A percentile compares a stretch with the other conserved stretches of the same genome.
phyloP scores from a whole-genome alignment of 2,797 vertebrate genomes.

The Myripristis murdjan region DNA sequence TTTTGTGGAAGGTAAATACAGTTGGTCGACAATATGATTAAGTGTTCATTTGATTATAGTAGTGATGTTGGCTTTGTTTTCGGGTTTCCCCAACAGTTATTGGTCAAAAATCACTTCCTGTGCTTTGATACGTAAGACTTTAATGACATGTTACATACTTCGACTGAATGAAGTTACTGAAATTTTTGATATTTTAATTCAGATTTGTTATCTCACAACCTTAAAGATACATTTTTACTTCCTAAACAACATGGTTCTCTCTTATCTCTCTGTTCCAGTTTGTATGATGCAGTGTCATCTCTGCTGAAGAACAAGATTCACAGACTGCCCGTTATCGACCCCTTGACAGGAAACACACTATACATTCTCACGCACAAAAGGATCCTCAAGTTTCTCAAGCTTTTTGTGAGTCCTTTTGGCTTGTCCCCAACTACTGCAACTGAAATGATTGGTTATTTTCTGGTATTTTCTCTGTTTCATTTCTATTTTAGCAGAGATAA shows the following conservation, averaged over 20 bases:
- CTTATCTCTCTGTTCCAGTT: constrained; percentile 78
- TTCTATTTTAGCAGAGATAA: too few species aligned
- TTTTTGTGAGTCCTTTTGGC: constrained; percentile 91
- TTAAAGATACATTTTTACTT: neutral
- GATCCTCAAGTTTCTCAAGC: constrained; percentile 98
- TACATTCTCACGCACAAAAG: constrained; percentile 99
- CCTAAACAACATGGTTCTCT: constrained; percentile 1
- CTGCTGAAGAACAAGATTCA: constrained; percentile 98
- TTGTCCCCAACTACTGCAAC: neutral
- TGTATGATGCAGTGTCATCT: constrained; percentile 96
- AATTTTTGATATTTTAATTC: neutral
- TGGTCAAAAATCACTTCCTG: too few species aligned
- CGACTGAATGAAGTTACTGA: neutral
- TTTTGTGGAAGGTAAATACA: too few species aligned
- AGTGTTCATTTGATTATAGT: too few species aligned
- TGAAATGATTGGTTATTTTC: neutral
- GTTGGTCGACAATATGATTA: too few species aligned
- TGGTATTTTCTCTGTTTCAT: neutral
- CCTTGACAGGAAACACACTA: constrained; percentile 94
- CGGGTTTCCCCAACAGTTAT: too few species aligned
- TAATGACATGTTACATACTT: neutral
- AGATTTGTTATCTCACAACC: neutral
- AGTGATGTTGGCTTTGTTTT: too few species aligned
- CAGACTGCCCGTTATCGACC: constrained; percentile 96
- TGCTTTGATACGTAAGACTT: too few species aligned